Evolutionary conservation across 1,140 invertebrate species (phyloP).

Genomic region (Drosophila pseudoobscura): DNA sequence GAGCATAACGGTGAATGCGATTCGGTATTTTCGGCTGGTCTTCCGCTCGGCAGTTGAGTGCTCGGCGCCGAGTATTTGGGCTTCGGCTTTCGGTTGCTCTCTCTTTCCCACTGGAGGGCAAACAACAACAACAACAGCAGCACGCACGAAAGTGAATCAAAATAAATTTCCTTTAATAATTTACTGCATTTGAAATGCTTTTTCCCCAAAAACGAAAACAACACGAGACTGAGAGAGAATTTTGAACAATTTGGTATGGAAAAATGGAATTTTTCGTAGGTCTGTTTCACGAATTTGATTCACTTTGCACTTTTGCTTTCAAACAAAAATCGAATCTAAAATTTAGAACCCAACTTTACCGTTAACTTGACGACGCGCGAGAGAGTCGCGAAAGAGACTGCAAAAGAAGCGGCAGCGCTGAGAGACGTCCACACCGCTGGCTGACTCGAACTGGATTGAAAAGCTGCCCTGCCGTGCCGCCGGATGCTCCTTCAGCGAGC

Average conservation of each 20-base stretch:
- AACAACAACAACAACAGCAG: conserved; percentile 41
- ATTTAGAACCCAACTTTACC: conserved; percentile 31
- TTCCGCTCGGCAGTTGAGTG: conserved; percentile 25
- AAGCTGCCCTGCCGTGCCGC: conserved; percentile 45
- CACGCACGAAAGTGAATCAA: conserved; percentile 54
- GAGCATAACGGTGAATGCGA: conserved; percentile 5
- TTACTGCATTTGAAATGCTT: conserved; percentile 56
- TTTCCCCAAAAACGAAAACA: conserved; percentile 10
- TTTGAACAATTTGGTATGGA: conserved; percentile 1
- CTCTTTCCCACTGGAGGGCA: conserved; percentile 58
- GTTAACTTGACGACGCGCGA: conserved; percentile 43
- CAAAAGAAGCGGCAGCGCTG: not conserved
- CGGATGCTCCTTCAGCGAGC: conserved; percentile 1
- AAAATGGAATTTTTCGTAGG: not conserved
- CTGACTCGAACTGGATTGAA: conserved; percentile 79
- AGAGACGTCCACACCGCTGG: conserved; percentile 62
- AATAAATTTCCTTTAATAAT: conserved; percentile 75
- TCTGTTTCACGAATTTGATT: not conserved
- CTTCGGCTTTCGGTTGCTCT: conserved; percentile 54
- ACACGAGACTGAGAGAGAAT: not conserved
- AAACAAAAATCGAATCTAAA: conserved; percentile 14
- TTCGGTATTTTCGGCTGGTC: conserved; percentile 11
- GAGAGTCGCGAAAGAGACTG: conserved; percentile 16
- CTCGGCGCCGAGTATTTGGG: conserved; percentile 14
- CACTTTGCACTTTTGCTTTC: conserved; percentile 1